Percentiles rank a stretch among this genome's conserved stretches.
phyloP scores from a whole-genome alignment of 2,113 vertebrate genomes.

The Osmerus mordax region DNA sequence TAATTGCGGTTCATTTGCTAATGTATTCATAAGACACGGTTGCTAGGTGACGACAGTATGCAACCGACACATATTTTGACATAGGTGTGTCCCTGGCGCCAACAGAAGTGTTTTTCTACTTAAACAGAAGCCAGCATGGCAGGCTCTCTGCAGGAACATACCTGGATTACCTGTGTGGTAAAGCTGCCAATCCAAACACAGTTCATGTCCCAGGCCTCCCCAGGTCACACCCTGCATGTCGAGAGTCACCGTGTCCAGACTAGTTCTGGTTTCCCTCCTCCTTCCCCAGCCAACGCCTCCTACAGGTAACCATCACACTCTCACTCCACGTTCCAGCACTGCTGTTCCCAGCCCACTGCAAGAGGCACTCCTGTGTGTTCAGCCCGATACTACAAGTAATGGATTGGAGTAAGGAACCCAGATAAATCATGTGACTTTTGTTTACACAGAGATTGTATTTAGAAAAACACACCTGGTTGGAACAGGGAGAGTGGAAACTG shows the following conservation, averaged over 20 bases:
- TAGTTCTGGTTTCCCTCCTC: slow-evolving; percentile 52
- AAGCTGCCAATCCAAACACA: background rate
- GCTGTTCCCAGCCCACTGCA: too few relatives aligned
- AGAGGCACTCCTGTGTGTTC: too few relatives aligned
- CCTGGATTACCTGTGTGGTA: too few relatives aligned
- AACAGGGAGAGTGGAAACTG: slow-evolving; percentile 22
- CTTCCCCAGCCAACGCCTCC: slow-evolving; percentile 46
- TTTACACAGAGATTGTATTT: background rate
- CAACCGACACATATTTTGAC: too few relatives aligned
- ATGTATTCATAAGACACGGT: too few relatives aligned
- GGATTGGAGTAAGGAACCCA: slow-evolving; percentile 25
- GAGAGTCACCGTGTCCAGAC: slow-evolving; percentile 55
- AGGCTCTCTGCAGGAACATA: too few relatives aligned
- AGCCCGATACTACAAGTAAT: slow-evolving; percentile 22
- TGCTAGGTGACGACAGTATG: too few relatives aligned
- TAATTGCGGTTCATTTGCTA: too few relatives aligned
- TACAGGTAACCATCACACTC: slow-evolving; percentile 17
- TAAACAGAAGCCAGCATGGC: too few relatives aligned
- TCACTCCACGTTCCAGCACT: too few relatives aligned
- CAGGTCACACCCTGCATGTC: slow-evolving; percentile 62
- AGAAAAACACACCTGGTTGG: slow-evolving; percentile 34
- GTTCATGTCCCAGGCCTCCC: slow-evolving; percentile 3
- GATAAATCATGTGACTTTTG: slow-evolving; percentile 38
- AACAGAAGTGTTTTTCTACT: too few relatives aligned
- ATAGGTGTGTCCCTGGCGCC: too few relatives aligned